Percentiles rank a stretch among this genome's conserved stretches.
These are phyloP conservation scores for Nilaparvata lugens DNA, from an alignment of 1,140 invertebrate species.

Conservation along the genomic window DNA sequence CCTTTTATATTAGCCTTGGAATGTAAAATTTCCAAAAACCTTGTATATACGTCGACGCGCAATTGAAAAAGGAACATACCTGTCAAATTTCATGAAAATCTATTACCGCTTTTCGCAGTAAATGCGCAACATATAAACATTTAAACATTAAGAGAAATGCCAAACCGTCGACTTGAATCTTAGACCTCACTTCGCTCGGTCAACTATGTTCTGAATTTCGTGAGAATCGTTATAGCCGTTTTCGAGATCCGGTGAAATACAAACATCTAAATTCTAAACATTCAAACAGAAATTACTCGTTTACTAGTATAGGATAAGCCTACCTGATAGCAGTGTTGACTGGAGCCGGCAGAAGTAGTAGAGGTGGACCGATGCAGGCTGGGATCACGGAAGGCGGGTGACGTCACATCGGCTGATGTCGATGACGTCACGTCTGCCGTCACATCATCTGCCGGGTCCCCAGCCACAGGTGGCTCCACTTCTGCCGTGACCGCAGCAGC, in stretches of 20 bases:
- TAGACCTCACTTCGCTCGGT: too few relatives aligned
- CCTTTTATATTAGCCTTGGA: too few relatives aligned
- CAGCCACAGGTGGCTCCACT: conserved; percentile 29
- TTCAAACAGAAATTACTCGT: background rate
- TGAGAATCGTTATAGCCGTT: background rate
- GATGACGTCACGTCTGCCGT: background rate
- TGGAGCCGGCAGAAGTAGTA: background rate
- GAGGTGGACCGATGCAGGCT: conserved; percentile 23
- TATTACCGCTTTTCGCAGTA: too few relatives aligned
- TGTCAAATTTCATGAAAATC: too few relatives aligned
- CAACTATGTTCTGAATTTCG: background rate
- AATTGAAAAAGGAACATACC: too few relatives aligned
- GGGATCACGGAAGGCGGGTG: conserved; percentile 22
- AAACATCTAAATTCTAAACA: background rate
- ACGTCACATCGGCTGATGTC: background rate
- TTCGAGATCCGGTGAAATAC: background rate
- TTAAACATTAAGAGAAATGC: too few relatives aligned
- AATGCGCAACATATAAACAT: too few relatives aligned
- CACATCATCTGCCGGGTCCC: background rate
- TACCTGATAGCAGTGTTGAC: background rate
- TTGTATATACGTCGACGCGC: too few relatives aligned
- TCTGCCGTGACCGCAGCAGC: conserved; percentile 18
- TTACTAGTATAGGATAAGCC: background rate
- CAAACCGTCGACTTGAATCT: too few relatives aligned
- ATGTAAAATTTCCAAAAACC: too few relatives aligned